A percentile compares a stretch with the other conserved stretches of the same genome.
Evolutionary conservation across 53 echinoderm and acorn worm species (phyloP).

Genomic region (Patiria pectinifera): DNA sequence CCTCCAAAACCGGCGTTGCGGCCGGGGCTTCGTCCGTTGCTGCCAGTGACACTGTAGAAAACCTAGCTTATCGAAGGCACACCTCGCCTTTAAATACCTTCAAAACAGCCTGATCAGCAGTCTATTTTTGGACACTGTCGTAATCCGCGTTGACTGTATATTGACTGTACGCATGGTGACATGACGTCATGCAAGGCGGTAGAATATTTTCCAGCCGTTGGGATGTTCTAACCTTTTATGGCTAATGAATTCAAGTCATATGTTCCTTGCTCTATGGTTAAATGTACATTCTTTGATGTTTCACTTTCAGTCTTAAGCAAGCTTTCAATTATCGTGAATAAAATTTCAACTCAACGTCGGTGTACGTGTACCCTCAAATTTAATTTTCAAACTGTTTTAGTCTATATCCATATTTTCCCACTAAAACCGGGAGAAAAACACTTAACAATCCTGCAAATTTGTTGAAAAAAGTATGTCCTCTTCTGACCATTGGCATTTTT

Average conservation of each 20-base stretch:
- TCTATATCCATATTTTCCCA: too few relatives aligned
- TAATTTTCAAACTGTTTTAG: too few relatives aligned
- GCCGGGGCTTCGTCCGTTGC: not conserved
- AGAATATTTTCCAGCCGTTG: not conserved
- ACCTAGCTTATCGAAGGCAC: not conserved
- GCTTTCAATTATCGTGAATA: too few relatives aligned
- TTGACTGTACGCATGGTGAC: not conserved
- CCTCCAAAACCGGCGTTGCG: not conserved
- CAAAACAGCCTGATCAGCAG: not conserved
- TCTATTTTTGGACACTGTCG: conserved; percentile 7
- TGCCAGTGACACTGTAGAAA: conserved; percentile 30
- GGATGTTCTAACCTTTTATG: not conserved
- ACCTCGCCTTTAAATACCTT: not conserved
- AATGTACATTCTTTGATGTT: too few relatives aligned
- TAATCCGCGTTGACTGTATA: not conserved
- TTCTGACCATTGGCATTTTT: too few relatives aligned
- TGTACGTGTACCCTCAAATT: too few relatives aligned
- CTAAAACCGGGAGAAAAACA: too few relatives aligned
- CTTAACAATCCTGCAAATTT: too few relatives aligned
- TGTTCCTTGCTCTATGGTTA: too few relatives aligned
- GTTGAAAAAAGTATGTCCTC: too few relatives aligned
- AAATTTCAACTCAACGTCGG: too few relatives aligned
- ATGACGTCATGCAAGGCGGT: not conserved
- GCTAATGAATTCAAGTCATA: not conserved
- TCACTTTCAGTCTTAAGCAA: too few relatives aligned